Base-by-base conservation (phyloP, 2,888 invertebrate genomes). In the Heliconius sara region DNA sequence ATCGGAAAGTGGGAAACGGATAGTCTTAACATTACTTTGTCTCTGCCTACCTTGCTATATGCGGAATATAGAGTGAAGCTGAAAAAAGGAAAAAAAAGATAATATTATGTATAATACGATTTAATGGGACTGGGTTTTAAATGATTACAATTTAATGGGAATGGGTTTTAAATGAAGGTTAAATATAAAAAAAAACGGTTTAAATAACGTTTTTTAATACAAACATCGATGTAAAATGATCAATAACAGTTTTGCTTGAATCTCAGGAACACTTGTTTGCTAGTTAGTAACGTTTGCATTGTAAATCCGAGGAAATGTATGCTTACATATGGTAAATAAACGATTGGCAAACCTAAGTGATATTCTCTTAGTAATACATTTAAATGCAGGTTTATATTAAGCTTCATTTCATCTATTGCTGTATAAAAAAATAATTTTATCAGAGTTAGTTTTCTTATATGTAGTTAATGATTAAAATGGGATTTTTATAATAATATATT, bases 231-330 rank as follows among this genome's bases (percentile, higher is more conserved):
- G 4, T 30, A 22, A 13, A 19, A 72, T 22, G 13, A 57, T 13
- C n/a, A 5, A 9, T n/a, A 9, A 34, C n/a, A 57, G 3, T 4
- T 34, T 57, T 34, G 3, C n/a, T n/a, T n/a, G 34, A 57, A 60
- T 57, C n/a, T 57, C 5, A n/a, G 34, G 13, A 57, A 34, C 27
- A 30, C 57, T 34, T 73, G 34, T 73, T 57, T 73, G 30, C 57
- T 52, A 30, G 57, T 73, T 34, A 60, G 34, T n/a, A 60, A 60
- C 10, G n/a, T 73, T 73, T 73, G 39, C 16, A 60, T 73, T 73
- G 9, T 73, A 57, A 60, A 16, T 25, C 57, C 39, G 60, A 73
- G 25, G 4, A 34, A 60, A 39, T 73, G 57, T 60, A 73, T 60
- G 73, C 34, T 60, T 73, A 57, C 73, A 60, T 60, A n/a, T 60